Evolutionary conservation across 2,888 invertebrate genomes (phyloP).

Genomic region (Agonopterix alstromeriana): DNA sequence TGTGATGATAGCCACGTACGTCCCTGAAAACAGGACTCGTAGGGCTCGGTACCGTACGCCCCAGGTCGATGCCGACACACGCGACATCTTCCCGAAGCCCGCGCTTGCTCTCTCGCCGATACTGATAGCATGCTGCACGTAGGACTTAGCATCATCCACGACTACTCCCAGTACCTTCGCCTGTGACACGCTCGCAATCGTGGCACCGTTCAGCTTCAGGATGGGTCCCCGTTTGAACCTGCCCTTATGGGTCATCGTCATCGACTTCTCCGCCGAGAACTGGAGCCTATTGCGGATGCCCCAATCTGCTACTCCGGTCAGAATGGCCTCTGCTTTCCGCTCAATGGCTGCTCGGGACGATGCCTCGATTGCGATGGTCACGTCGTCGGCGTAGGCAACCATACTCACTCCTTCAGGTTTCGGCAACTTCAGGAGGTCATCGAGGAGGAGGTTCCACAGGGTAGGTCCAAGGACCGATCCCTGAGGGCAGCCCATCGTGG

Average conservation of each 20-base stretch:
- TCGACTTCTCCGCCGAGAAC: slow-evolving; percentile 3
- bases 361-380: slow-evolving; percentile 11
- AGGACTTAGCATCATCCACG: slow-evolving; percentile 1
- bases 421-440: slow-evolving; percentile 19
- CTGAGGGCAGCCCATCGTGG: slow-evolving; percentile 23
- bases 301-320: neutral
- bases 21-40: slow-evolving; percentile 11
- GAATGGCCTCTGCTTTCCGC: neutral
- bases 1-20: slow-evolving; percentile 11
- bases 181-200: neutral
- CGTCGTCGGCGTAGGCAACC: slow-evolving; percentile 22
- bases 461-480: slow-evolving; percentile 8
- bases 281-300: neutral
- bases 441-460: slow-evolving; percentile 20
- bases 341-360: slow-evolving; percentile 11
- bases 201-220: neutral
- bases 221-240: neutral
- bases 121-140: slow-evolving; percentile 3
- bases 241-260: slow-evolving; percentile 1
- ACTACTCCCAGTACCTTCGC: neutral
- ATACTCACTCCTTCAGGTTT: slow-evolving; percentile 7
- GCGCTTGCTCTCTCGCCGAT: slow-evolving; percentile 10
- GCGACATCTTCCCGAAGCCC: slow-evolving; percentile 14
- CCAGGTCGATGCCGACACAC: slow-evolving; percentile 15
- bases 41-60: slow-evolving; percentile 12